These are phyloP conservation scores for Porites lobata DNA, from an alignment of 92 coral and sea anemone species.

Conservation along the genomic window DNA sequence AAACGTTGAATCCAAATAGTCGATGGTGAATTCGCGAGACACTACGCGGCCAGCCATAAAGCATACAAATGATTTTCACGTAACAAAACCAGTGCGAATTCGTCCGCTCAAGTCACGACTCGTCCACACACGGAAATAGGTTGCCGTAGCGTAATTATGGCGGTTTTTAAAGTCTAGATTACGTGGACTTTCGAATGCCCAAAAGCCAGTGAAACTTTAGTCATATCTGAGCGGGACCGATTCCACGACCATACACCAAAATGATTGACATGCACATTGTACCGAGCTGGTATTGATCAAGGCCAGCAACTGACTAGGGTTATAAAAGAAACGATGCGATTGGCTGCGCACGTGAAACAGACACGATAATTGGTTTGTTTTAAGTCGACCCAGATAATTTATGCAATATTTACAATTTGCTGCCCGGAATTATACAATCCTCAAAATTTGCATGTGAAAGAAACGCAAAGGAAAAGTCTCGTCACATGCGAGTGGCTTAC, in stretches of 20 bases:
- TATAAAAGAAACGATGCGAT: conserved; percentile 53
- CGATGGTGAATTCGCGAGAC: conserved; percentile 75
- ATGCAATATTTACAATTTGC: conserved; percentile 83
- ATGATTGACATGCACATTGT: conserved; percentile 77
- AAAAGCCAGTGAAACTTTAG: conserved; percentile 11
- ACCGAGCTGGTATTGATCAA: conserved; percentile 75
- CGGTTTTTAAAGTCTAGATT: conserved; percentile 9
- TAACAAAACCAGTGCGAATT: conserved; percentile 43
- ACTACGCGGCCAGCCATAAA: conserved; percentile 73
- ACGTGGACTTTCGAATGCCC: conserved; percentile 6
- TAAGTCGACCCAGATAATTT: conserved; percentile 79
- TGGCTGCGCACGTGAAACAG: conserved; percentile 74
- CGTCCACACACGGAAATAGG: conserved; percentile 16
- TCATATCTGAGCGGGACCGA: conserved; percentile 36
- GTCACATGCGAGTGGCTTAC: conserved; percentile 20
- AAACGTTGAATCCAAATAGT: conserved; percentile 68
- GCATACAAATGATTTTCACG: conserved; percentile 52
- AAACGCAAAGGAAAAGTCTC: conserved; percentile 23
- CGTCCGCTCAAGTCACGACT: conserved; percentile 46
- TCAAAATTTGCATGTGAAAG: conserved; percentile 54
- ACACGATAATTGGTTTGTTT: conserved; percentile 86
- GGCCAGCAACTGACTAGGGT: conserved; percentile 73
- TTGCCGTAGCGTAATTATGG: conserved; percentile 13
- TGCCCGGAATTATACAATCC: conserved; percentile 36
- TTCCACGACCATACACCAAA: conserved; percentile 57